Evolutionary conservation across 1,140 invertebrate genomes (phyloP).

Genomic region (Caenorhabditis tropicalis): DNA sequence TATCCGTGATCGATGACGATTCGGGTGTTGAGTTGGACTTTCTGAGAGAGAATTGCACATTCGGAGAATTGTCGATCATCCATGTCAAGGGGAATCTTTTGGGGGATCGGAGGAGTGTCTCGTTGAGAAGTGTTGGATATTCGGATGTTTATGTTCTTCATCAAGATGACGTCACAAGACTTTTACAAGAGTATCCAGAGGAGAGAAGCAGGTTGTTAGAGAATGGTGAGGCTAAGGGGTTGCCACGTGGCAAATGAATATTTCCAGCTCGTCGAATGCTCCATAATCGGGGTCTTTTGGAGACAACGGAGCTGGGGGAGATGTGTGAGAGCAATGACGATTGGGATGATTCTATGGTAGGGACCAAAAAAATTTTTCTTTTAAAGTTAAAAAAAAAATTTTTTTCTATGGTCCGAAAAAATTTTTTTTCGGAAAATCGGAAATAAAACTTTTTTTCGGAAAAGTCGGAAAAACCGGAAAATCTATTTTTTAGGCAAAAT

Average conservation of each 20-base stretch:
- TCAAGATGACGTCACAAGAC: constrained; percentile 41
- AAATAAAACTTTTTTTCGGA: too few relatives aligned
- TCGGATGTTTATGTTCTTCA: constrained; percentile 49
- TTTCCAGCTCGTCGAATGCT: constrained; percentile 12
- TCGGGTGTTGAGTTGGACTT: background rate
- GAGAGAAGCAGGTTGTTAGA: constrained; percentile 33
- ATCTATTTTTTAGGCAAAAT: too few relatives aligned
- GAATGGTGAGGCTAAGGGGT: background rate
- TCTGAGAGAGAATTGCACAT: constrained; percentile 45
- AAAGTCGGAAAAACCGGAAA: too few relatives aligned
- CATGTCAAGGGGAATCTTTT: constrained; percentile 41
- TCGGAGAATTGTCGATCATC: constrained; percentile 47
- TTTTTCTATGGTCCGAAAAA: too few relatives aligned
- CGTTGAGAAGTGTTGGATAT: constrained; percentile 35
- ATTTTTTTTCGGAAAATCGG: background rate
- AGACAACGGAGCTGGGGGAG: background rate
- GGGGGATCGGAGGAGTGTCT: constrained; percentile 3
- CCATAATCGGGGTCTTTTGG: background rate
- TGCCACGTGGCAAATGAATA: background rate
- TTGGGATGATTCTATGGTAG: background rate
- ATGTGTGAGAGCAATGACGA: background rate
- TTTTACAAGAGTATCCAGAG: constrained; percentile 48
- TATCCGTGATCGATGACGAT: constrained; percentile 16
- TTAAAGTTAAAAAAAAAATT: too few relatives aligned
- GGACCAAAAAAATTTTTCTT: background rate